phyloP scores from a whole-genome alignment of 1,140 invertebrate genomes.

The Drosophila pectinifera region DNA sequence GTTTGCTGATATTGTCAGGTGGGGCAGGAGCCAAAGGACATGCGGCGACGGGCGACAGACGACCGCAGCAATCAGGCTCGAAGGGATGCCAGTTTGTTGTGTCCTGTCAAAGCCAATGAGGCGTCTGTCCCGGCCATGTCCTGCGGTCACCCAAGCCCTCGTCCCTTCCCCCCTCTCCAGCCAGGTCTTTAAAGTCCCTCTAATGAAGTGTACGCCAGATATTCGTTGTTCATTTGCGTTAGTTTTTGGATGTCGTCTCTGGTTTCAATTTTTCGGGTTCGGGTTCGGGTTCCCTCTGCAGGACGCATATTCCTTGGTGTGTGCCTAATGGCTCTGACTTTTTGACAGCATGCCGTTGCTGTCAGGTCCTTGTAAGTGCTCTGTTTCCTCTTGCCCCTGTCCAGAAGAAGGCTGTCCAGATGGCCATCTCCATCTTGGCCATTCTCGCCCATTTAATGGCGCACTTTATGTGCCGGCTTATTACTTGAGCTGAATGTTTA shows the following conservation, averaged over 20 bases:
- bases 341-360: slow-evolving; percentile 66
- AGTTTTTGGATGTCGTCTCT: slow-evolving; percentile 28
- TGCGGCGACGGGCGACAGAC: slow-evolving; percentile 21
- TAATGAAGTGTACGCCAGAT: slow-evolving; percentile 58
- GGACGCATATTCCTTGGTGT: slow-evolving; percentile 40
- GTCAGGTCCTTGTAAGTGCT: slow-evolving; percentile 30
- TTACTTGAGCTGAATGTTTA: slow-evolving; percentile 69
- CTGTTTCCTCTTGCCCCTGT: slow-evolving; percentile 7
- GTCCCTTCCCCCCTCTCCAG: background rate
- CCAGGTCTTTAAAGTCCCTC: slow-evolving; percentile 44
- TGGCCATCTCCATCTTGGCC: slow-evolving; percentile 22
- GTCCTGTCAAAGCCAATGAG: slow-evolving; percentile 52
- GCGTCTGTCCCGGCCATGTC: slow-evolving; percentile 36
- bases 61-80: slow-evolving; percentile 53
- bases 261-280: slow-evolving; percentile 32
- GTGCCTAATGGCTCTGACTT: slow-evolving; percentile 82
- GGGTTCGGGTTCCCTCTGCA: too few species aligned
- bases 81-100: slow-evolving; percentile 18
- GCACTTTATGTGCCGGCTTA: slow-evolving; percentile 71
- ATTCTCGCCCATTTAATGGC: slow-evolving; percentile 65
- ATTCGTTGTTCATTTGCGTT: slow-evolving; percentile 53
- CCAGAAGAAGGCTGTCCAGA: background rate
- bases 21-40: slow-evolving; percentile 22
- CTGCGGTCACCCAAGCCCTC: slow-evolving; percentile 22
- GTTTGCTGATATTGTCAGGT: slow-evolving; percentile 63